phyloP scores from a whole-genome alignment of 2,888 invertebrate species.

The Erebia palarica region DNA sequence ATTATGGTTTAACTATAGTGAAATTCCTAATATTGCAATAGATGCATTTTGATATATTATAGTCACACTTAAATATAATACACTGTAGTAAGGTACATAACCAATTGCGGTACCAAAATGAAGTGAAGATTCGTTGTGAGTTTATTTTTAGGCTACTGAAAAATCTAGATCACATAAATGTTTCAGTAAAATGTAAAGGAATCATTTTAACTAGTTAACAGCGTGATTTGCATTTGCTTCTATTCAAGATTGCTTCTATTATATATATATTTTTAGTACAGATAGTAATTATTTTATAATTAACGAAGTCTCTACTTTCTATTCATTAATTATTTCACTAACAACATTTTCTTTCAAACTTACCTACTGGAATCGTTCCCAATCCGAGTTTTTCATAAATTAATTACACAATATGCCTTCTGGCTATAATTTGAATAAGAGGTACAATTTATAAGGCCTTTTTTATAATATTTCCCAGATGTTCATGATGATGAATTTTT shows the following conservation, averaged over 20 bases:
- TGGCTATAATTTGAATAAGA: constrained; percentile 38
- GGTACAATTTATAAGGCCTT: constrained; percentile 21
- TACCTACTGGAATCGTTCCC: not conserved
- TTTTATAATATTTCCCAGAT: constrained; percentile 19
- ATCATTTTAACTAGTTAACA: not conserved
- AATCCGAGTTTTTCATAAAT: not conserved
- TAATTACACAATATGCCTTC: constrained; percentile 39
- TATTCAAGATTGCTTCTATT: not conserved
- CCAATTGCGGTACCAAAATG: no score
- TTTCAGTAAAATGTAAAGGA: no score
- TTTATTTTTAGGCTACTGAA: no score
- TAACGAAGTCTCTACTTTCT: not conserved
- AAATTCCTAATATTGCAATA: no score
- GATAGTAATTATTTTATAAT: not conserved
- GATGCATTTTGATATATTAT: no score
- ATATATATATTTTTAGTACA: not conserved
- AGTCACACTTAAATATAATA: no score
- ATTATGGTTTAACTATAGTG: no score
- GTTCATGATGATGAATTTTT: not conserved
- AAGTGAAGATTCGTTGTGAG: no score
- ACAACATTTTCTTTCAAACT: not conserved
- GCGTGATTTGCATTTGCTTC: not conserved
- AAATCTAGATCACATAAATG: no score
- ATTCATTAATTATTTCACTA: not conserved
- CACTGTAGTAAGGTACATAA: no score